These are phyloP conservation scores for Nomada ruficornis DNA, from an alignment of 2,888 invertebrate species.

Conservation along the genomic window DNA sequence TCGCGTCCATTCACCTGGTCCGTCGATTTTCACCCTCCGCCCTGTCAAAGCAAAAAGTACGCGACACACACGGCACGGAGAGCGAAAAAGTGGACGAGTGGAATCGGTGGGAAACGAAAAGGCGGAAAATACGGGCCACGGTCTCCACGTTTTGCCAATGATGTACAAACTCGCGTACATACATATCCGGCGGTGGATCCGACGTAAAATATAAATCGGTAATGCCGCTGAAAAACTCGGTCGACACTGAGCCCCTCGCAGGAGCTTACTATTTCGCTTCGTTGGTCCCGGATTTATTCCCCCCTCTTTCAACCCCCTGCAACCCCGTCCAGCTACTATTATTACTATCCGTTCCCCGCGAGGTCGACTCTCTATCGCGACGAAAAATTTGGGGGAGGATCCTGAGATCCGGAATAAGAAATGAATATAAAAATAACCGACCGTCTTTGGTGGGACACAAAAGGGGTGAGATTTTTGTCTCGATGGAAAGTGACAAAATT, in stretches of 20 bases:
- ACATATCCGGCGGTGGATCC: constrained; percentile 65
- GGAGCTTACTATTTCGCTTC: constrained; percentile 49
- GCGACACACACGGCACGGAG: background rate
- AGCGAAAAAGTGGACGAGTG: background rate
- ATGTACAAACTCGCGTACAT: constrained; percentile 49
- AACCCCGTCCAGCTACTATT: background rate
- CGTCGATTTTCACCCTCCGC: background rate
- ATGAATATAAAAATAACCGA: no score
- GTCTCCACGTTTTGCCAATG: constrained; percentile 26
- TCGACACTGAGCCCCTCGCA: constrained; percentile 48
- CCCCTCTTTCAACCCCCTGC: no score
- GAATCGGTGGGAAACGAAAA: constrained; percentile 35
- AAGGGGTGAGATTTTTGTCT: no score
- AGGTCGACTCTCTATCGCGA: background rate
- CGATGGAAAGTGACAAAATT: no score
- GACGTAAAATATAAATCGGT: constrained; percentile 72
- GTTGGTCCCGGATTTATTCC: constrained; percentile 31
- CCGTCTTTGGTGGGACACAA: no score
- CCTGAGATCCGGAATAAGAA: no score
- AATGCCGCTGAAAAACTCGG: constrained; percentile 67
- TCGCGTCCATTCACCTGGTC: background rate
- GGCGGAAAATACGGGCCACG: constrained; percentile 47
- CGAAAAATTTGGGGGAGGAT: no score
- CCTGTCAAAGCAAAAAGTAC: constrained; percentile 4
- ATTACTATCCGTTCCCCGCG: constrained; percentile 41